These are phyloP conservation scores for Drosophila mojavensis DNA, from an alignment of 1,140 invertebrate genomes.

Conservation along the genomic window DNA sequence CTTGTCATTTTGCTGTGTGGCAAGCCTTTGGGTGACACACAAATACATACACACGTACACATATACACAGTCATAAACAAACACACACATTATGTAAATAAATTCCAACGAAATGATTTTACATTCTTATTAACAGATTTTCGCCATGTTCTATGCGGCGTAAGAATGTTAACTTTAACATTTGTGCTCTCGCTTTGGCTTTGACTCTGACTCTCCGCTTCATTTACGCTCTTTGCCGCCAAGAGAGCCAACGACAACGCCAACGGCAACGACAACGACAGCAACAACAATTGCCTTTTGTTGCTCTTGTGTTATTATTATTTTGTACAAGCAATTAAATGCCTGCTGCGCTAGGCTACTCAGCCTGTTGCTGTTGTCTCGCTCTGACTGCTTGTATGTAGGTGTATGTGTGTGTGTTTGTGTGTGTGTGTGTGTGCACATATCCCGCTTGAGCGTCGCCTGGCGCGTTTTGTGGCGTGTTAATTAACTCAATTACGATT, in stretches of 20 bases:
- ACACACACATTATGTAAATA: conserved; percentile 5
- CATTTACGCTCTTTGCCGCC: background rate
- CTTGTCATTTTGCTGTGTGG: conserved; percentile 46
- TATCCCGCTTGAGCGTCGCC: conserved; percentile 44
- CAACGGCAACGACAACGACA: conserved; percentile 5
- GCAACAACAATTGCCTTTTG: conserved; percentile 34
- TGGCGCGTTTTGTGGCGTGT: conserved; percentile 79
- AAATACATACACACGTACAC: background rate
- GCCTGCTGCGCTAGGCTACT: conserved; percentile 53
- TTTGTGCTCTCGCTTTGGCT: background rate
- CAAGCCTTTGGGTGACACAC: conserved; percentile 18
- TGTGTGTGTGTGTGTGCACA: background rate
- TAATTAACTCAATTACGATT: conserved; percentile 83
- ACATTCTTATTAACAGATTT: conserved; percentile 10
- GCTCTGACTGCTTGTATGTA: conserved; percentile 8
- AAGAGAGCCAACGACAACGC: conserved; percentile 8
- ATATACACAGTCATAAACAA: background rate
- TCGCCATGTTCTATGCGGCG: background rate
- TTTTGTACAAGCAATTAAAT: conserved; percentile 80
- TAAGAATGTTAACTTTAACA: conserved; percentile 16
- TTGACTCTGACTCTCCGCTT: background rate
- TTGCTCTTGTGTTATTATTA: conserved; percentile 55
- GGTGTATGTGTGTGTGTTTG: background rate
- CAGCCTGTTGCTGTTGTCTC: background rate
- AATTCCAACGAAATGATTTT: conserved; percentile 7